phyloP scores from a whole-genome alignment of 1,140 invertebrate genomes.

The Myzus persicae region DNA sequence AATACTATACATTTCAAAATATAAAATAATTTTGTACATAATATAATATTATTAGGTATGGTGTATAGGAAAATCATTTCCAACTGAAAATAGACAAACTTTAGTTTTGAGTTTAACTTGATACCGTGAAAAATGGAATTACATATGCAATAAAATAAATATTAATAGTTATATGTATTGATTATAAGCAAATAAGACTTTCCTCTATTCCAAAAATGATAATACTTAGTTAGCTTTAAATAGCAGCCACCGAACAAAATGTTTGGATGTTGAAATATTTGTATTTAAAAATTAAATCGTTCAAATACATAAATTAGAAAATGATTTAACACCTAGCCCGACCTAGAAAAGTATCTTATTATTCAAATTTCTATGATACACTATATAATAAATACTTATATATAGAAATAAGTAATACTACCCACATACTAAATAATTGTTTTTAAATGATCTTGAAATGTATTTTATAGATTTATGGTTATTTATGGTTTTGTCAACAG shows the following conservation, averaged over 20 bases:
- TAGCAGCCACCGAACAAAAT: not conserved
- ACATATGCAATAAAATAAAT: too few species aligned
- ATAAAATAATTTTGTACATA: too few species aligned
- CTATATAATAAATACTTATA: not conserved
- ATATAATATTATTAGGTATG: too few species aligned
- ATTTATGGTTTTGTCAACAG: too few species aligned
- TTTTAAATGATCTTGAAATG: not conserved
- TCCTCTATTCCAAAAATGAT: not conserved
- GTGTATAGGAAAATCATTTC: not conserved
- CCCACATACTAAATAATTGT: not conserved
- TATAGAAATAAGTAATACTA: not conserved
- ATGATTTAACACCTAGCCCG: not conserved
- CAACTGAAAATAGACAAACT: not conserved
- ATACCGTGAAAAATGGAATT: too few species aligned
- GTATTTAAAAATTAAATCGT: not conserved
- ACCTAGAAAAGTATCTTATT: not conserved
- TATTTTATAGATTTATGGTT: too few species aligned
- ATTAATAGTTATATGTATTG: too few species aligned
- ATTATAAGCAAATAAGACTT: too few species aligned
- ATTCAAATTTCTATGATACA: not conserved
- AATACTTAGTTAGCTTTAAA: not conserved
- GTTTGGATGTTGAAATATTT: not conserved
- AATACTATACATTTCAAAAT: too few species aligned
- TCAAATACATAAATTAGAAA: not conserved
- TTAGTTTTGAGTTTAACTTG: too few species aligned